A percentile compares a stretch with the other conserved stretches of the same genome.
Evolutionary conservation across 2,888 invertebrate genomes (phyloP).

Genomic region (Sympetrum striolatum): DNA sequence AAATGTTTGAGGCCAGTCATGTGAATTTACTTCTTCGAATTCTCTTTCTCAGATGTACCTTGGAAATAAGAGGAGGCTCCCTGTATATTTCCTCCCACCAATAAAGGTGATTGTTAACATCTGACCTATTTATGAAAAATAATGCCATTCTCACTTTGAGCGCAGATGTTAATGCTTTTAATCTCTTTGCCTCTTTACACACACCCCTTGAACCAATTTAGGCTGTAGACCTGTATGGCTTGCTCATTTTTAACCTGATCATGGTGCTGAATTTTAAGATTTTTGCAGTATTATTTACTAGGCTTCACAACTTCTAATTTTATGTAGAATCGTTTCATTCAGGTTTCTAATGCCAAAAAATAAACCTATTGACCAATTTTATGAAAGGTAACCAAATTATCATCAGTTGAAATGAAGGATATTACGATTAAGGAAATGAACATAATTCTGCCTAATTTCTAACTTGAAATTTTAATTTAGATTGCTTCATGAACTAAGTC

Average conservation of each 20-base stretch:
- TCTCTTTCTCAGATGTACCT: slow-evolving; percentile 40
- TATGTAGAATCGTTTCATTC: not conserved
- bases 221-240: slow-evolving; percentile 19
- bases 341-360: not conserved
- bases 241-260: not conserved
- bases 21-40: slow-evolving; percentile 10
- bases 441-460: not conserved
- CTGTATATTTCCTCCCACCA: slow-evolving; percentile 37
- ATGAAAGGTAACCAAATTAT: not conserved
- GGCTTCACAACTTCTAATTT: not conserved
- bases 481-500: too few relatives aligned
- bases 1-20: not conserved
- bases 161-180: slow-evolving; percentile 9
- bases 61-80: slow-evolving; percentile 24
- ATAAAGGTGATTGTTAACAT: slow-evolving; percentile 20
- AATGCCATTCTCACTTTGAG: not conserved
- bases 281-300: not conserved
- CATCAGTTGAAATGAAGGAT: not conserved
- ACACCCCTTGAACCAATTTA: not conserved
- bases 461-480: not conserved
- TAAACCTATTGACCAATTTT: not conserved
- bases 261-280: not conserved
- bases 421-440: not conserved
- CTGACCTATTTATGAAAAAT: not conserved
- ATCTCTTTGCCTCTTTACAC: not conserved